Evolutionary conservation across 1,140 invertebrate species (phyloP).

Genomic region (Brachionus paranguensis): DNA sequence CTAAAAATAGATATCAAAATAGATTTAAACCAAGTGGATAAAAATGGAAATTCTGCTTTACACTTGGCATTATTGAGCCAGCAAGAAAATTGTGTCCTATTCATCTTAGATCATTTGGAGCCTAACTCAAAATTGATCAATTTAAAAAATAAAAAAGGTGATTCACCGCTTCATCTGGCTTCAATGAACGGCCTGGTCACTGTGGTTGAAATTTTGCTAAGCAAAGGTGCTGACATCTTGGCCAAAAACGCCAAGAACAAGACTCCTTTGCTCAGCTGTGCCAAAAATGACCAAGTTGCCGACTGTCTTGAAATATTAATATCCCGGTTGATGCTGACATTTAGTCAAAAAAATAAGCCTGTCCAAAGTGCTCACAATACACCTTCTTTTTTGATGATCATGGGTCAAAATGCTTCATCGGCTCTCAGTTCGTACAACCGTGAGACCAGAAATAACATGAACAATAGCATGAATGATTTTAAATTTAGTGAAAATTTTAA

Average conservation of each 20-base stretch:
- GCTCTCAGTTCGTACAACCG: background rate
- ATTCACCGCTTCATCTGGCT: slow-evolving; percentile 85
- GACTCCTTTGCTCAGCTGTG: slow-evolving; percentile 17
- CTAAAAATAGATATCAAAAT: background rate
- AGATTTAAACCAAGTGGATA: background rate
- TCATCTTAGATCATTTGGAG: background rate
- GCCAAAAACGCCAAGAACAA: slow-evolving; percentile 1
- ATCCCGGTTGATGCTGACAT: background rate
- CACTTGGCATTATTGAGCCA: slow-evolving; percentile 24
- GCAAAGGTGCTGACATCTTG: slow-evolving; percentile 27
- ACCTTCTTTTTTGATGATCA: slow-evolving; percentile 20
- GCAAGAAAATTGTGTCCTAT: slow-evolving; percentile 17
- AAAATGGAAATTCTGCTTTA: slow-evolving; percentile 6
- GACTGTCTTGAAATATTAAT: slow-evolving; percentile 22
- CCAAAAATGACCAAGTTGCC: slow-evolving; percentile 33
- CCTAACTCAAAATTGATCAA: slow-evolving; percentile 41
- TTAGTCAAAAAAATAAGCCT: background rate
- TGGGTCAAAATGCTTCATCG: slow-evolving; percentile 20
- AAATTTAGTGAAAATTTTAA: slow-evolving; percentile 12
- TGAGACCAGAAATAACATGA: slow-evolving; percentile 9
- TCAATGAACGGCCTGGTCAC: slow-evolving; percentile 60
- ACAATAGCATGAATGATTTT: slow-evolving; percentile 15
- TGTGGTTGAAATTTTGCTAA: slow-evolving; percentile 22
- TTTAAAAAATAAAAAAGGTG: slow-evolving; percentile 62
- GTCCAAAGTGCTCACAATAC: slow-evolving; percentile 13